These are phyloP conservation scores for Gibbula magus DNA, from an alignment of 2,888 invertebrate genomes.

Conservation along the genomic window DNA sequence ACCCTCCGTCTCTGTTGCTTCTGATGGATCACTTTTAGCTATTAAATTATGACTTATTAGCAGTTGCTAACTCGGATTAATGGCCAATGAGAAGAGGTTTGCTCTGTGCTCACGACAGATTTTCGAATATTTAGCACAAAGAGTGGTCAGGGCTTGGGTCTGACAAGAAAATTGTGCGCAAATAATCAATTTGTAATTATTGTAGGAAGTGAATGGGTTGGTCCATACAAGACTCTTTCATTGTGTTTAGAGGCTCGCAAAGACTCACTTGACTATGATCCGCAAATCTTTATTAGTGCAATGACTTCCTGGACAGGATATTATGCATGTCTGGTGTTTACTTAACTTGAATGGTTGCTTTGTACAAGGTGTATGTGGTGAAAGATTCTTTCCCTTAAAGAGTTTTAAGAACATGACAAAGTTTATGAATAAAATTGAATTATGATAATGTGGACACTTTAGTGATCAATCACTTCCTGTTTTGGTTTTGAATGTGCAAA, in stretches of 20 bases:
- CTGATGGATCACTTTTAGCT: constrained; percentile 15
- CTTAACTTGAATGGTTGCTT: no score
- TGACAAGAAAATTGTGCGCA: constrained; percentile 17
- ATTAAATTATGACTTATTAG: constrained; percentile 21
- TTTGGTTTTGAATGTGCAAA: no score
- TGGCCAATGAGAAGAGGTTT: background rate
- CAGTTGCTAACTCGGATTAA: constrained; percentile 8
- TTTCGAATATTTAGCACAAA: constrained; percentile 16
- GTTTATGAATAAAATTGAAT: no score
- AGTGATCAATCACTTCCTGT: no score
- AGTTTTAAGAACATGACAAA: no score
- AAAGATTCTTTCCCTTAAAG: no score
- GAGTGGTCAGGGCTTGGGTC: background rate
- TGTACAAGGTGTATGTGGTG: no score
- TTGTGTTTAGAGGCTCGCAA: background rate
- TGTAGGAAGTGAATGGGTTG: background rate
- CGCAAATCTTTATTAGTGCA: no score
- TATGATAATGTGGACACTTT: no score
- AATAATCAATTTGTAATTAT: constrained; percentile 7
- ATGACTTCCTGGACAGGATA: no score
- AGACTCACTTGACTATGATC: no score
- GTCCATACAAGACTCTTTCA: background rate
- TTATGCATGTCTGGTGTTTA: no score
- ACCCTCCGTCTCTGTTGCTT: background rate
- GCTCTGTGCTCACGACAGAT: constrained; percentile 4